Evolutionary conservation across 1,140 invertebrate genomes (phyloP).

Genomic region (Teleopsis dalmanni): DNA sequence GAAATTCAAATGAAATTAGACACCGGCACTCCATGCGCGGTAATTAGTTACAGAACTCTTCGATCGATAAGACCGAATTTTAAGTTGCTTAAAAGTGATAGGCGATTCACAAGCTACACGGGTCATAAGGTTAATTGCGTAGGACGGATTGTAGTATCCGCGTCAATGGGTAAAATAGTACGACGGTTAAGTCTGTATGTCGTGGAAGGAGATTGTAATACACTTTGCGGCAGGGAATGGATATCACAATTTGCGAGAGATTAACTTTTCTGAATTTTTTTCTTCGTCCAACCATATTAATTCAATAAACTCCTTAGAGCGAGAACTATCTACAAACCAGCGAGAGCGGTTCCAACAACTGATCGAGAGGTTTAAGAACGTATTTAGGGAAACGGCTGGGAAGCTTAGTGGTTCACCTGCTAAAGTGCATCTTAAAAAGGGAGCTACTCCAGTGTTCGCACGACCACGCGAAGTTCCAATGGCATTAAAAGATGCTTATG

Average conservation of each 20-base stretch:
- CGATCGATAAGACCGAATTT: not conserved
- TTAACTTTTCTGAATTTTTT: not conserved
- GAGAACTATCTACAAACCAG: not conserved
- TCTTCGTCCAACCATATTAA: not conserved
- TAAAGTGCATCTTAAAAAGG: slow-evolving; percentile 5
- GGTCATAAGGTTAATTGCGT: not conserved
- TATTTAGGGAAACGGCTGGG: not conserved
- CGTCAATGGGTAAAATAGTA: not conserved
- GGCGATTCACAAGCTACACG: not conserved
- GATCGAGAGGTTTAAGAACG: not conserved
- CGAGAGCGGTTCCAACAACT: not conserved
- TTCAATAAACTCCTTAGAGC: not conserved
- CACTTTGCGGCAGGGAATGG: not conserved
- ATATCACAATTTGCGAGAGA: not conserved
- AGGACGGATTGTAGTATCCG: not conserved
- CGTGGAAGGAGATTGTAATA: not conserved
- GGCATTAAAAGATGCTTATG: not conserved
- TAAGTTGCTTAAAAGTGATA: not conserved
- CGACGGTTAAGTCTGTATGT: not conserved
- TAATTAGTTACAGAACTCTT: not conserved
- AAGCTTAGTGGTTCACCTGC: not conserved
- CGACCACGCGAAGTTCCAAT: not conserved
- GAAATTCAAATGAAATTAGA: slow-evolving; percentile 3
- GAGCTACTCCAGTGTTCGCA: not conserved
- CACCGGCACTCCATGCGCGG: not conserved